Evolutionary conservation across 2,797 vertebrate genomes (phyloP), one percentile per base, ranked within the genome.

Genomic region (Typhlichthys eigenmanni): DNA sequence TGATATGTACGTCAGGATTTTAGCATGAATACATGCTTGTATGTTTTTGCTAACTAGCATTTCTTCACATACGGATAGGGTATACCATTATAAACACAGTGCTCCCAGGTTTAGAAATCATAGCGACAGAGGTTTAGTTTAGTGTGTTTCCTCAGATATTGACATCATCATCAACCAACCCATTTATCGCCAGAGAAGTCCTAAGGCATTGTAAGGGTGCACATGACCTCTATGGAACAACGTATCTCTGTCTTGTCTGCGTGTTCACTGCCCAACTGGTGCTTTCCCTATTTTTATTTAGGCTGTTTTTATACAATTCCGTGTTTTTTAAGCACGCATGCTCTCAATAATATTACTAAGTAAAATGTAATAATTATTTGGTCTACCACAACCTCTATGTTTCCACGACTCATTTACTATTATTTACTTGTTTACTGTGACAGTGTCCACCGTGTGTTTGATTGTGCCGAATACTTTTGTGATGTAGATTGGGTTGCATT

Each of bases 181-280:
- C 50, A 76, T 83, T 84, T 62, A 75, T 80, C 50, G 29, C 4
- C 0, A 45, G 17, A 59, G 54, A 59, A 0, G 46, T 75, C 66
- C 11, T 34, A 9, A 71, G 34, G 34, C 29, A 8, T 9, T 45
- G 7, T 56, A 12, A 32, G 55, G 29, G 55, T 58, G 19, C 56
- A 47, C 43, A 58, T 58, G 38, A 13, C 57, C 56, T 19, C 38
- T 47, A 5, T 58, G 43, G 19, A 17, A 58, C 54, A 55, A 56
- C n/a, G 34, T 56, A 34, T 56, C 55, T 38, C 34, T 56, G 55
- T 56, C 34, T 32, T 38, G 34, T 38, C 34, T 38, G 34, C 34
- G 6, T 38, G 6, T 38, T 9, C 34, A 38, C 34, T 38, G 34
- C 8, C 7, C 34, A 38, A 38, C 34, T 38, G 34, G 34, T 38